Evolutionary conservation across 2,113 vertebrate genomes (phyloP).

Genomic region (Gymnobelideus leadbeateri): DNA sequence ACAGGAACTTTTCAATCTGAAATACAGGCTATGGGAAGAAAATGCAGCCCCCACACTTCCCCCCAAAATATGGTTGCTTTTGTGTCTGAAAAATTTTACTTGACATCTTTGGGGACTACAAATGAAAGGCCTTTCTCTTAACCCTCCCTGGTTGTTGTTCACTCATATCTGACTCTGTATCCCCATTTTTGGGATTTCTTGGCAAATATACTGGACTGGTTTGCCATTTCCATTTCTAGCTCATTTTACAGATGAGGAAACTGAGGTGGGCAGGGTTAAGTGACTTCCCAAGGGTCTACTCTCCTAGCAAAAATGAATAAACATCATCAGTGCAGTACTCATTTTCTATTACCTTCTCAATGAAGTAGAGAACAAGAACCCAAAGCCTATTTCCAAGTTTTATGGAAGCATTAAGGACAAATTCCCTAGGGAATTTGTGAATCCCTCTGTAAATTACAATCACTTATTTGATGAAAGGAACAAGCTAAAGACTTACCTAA

Average conservation of each 20-base stretch:
- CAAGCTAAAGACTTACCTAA: not conserved
- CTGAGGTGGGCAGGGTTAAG: not conserved
- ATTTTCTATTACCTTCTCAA: not conserved
- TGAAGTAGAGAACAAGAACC: not conserved
- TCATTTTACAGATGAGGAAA: not conserved
- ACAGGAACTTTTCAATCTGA: not conserved
- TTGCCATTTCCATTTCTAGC: not conserved
- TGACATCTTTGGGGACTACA: not conserved
- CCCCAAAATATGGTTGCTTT: not conserved
- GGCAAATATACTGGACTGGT: not conserved
- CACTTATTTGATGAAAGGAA: not conserved
- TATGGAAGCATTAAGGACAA: not conserved
- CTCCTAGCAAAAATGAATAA: not conserved
- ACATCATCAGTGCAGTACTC: not conserved
- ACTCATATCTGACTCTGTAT: not conserved
- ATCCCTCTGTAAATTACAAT: not conserved
- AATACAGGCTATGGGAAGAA: not conserved
- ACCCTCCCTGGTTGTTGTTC: not conserved
- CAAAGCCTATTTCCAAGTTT: not conserved
- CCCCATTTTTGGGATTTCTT: not conserved
- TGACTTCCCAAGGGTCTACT: not conserved
- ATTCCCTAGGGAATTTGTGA: not conserved
- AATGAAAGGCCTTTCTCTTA: not conserved
- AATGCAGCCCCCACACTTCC: not conserved
- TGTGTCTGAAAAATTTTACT: not conserved